Evolutionary conservation across 2,888 invertebrate genomes (phyloP), one percentile per base, ranked within the genome.

Genomic region (Mellilla xanthometata): DNA sequence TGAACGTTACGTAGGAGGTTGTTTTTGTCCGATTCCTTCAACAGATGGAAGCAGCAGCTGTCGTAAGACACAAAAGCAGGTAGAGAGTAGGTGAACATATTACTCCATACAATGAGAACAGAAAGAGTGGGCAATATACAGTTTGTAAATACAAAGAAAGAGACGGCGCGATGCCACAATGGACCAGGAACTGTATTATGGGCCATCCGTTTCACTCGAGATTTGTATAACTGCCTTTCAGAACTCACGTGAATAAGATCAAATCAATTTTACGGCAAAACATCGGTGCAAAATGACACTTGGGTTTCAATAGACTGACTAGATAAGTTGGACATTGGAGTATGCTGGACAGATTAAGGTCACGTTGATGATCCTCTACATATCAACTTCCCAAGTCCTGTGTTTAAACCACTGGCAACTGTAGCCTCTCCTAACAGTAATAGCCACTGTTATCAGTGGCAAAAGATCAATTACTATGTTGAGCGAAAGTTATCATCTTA

Each of bases 61-160:
- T 49, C 43, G 12, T n/a, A 22, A 3, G 30, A 26, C 9, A 49
- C 39, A 43, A 43, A 43, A 27, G 49, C 42, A 49, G 49, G 49
- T 49, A 49, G 39, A 34, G 30, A 4, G 24, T 29, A 28, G 19
- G 29, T 13, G 10, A 13, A 23, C 10, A 33, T 36, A 34, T 38
- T 46, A 31, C 26, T n/a, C 24, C 12, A n/a, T 36, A 28, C 36
- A 36, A 36, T 19, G 23, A 28, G 15, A 12, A 35, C 22, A 49
- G 32, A 31, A 36, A 23, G 23, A 15, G 15, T 3, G 2, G 15
- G n/a, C 15, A 2, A 15, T 5, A 15, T 15, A 15, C 5, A 2
- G 5, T 2, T 5, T 5, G 5, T 15, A 15, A 15, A 15, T 5
- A 15, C 15, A 15, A 15, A 15, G 15, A 15, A 15, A 15, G 10